These are phyloP conservation scores for Ophion slaviceki DNA, from an alignment of 2,888 invertebrate species.

Conservation along the genomic window DNA sequence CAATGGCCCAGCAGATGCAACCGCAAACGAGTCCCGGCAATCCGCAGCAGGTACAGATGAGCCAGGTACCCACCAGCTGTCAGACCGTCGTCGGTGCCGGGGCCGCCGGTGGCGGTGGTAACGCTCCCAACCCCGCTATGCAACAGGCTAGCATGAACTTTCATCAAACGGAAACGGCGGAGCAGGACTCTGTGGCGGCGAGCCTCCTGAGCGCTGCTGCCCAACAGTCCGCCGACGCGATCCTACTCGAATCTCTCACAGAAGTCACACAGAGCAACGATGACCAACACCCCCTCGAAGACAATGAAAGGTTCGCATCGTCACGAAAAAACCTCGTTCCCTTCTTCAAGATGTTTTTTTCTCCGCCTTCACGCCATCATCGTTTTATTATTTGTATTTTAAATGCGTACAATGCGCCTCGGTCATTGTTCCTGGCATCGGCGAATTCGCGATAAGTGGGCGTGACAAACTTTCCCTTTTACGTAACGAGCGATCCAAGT, in stretches of 20 bases:
- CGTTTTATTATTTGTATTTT: no score
- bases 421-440: neutral
- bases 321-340: neutral
- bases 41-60: conserved; percentile 73
- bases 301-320: conserved; percentile 83
- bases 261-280: conserved; percentile 82
- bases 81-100: conserved; percentile 74
- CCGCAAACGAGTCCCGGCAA: conserved; percentile 83
- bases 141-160: conserved; percentile 68
- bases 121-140: conserved; percentile 42
- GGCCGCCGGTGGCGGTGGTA: conserved; percentile 62
- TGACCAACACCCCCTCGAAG: conserved; percentile 82
- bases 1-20: conserved; percentile 84
- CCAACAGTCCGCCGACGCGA: conserved; percentile 77
- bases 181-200: conserved; percentile 76
- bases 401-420: neutral
- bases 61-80: conserved; percentile 76
- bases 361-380: no score
- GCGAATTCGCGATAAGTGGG: conserved; percentile 24
- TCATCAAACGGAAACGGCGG: conserved; percentile 70
- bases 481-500: conserved; percentile 4
- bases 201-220: conserved; percentile 74
- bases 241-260: conserved; percentile 82
- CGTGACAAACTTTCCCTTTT: conserved; percentile 43
- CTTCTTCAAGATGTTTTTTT: neutral